These are phyloP conservation scores for Drosophila colorata DNA, from an alignment of 2,888 invertebrate species.

Conservation along the genomic window DNA sequence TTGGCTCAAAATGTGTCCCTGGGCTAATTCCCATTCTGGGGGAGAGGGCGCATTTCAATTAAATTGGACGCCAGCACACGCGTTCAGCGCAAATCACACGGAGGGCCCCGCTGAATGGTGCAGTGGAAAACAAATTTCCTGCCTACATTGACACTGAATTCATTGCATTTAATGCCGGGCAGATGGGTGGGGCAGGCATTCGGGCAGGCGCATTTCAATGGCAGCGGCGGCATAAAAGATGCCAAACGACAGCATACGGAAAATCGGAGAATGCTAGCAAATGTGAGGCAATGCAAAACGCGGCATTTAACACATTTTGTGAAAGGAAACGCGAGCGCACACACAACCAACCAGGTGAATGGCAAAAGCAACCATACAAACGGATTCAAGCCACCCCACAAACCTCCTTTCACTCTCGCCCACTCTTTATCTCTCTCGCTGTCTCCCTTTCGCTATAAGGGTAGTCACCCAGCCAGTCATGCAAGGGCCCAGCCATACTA, in stretches of 20 bases:
- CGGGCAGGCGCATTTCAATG: slow-evolving; percentile 55
- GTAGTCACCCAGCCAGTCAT: slow-evolving; percentile 37
- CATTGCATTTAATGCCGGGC: slow-evolving; percentile 59
- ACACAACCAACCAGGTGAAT: slow-evolving; percentile 40
- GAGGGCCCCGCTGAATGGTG: slow-evolving; percentile 13
- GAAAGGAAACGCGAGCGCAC: slow-evolving; percentile 47
- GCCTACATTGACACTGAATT: slow-evolving; percentile 78
- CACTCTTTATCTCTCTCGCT: background rate
- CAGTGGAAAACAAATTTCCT: slow-evolving; percentile 67
- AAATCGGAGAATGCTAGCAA: slow-evolving; percentile 50
- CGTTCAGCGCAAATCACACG: background rate
- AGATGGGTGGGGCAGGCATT: background rate
- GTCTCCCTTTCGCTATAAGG: background rate
- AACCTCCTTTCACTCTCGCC: background rate
- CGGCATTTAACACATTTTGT: slow-evolving; percentile 77
- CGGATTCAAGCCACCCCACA: slow-evolving; percentile 8
- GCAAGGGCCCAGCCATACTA: slow-evolving; percentile 54
- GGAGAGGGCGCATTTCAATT: slow-evolving; percentile 3
- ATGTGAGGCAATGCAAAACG: slow-evolving; percentile 74
- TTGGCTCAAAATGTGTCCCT: slow-evolving; percentile 32
- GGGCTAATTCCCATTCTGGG: slow-evolving; percentile 42
- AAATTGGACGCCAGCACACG: slow-evolving; percentile 13
- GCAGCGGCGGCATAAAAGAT: slow-evolving; percentile 63
- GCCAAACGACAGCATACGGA: slow-evolving; percentile 24
- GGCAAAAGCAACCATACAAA: slow-evolving; percentile 22